These are phyloP conservation scores for Yponomeuta evonymella DNA, from an alignment of 2,888 invertebrate genomes.

Conservation along the genomic window DNA sequence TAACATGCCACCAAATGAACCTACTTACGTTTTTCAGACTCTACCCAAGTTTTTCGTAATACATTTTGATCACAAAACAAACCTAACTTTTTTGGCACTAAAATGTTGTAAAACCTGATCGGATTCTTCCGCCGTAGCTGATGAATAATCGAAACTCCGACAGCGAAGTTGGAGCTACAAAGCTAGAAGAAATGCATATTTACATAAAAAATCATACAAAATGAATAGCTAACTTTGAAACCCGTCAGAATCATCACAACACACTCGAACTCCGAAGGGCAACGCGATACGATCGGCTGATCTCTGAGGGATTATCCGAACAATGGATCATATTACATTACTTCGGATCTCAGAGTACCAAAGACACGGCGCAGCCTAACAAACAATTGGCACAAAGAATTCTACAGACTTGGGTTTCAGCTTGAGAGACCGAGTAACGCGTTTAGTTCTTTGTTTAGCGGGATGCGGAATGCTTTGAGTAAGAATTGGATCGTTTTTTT, in stretches of 20 bases:
- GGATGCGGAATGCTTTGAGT: not conserved
- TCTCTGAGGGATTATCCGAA: constrained; percentile 35
- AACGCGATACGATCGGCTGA: not conserved
- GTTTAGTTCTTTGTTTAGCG: not conserved
- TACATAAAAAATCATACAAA: not conserved
- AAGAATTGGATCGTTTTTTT: not conserved
- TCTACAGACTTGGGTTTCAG: not conserved
- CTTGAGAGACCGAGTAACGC: not conserved
- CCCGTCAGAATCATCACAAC: not conserved
- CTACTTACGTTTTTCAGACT: too few relatives aligned
- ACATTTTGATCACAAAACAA: too few relatives aligned
- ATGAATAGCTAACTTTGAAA: not conserved
- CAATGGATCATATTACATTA: constrained; percentile 65
- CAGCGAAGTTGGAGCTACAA: too few relatives aligned
- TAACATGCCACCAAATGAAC: not conserved
- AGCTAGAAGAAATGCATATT: too few relatives aligned
- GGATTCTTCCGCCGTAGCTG: too few relatives aligned
- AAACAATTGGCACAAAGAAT: constrained; percentile 4
- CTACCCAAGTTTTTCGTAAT: too few relatives aligned
- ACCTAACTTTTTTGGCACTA: too few relatives aligned
- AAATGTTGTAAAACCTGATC: too few relatives aligned
- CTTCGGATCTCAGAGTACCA: constrained; percentile 25
- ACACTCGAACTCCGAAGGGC: not conserved
- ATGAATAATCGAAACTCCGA: too few relatives aligned
- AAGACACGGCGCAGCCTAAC: not conserved